Percentiles rank a stretch among this genome's conserved stretches.
phyloP scores from a whole-genome alignment of 2,797 vertebrate species.

The Agapornis canus region DNA sequence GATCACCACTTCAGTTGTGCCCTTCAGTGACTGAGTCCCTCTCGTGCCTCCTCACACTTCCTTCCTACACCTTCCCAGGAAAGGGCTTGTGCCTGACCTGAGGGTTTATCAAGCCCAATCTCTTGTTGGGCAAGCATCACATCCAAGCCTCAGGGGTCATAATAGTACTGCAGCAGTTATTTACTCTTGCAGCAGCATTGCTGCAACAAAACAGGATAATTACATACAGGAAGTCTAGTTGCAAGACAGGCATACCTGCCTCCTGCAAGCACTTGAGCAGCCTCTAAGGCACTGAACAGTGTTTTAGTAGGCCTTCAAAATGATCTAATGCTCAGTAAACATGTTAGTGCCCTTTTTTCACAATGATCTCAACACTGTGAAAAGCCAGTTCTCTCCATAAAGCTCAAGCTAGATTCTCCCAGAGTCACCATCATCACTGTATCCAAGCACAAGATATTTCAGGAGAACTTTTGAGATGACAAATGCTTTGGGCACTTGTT shows the following conservation, averaged over 20 bases:
- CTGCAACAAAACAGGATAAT: too few species aligned
- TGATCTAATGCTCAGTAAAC: background rate
- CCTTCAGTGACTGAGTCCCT: background rate
- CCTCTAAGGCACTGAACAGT: background rate
- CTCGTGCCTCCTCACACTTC: background rate
- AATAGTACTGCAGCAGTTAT: background rate
- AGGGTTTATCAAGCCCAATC: background rate
- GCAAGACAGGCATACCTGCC: background rate
- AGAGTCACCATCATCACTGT: background rate
- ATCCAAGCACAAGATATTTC: background rate
- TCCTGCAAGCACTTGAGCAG: background rate
- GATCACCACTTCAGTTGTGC: background rate
- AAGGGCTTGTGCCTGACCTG: fast-evolving
- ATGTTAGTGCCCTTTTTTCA: background rate
- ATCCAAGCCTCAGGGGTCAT: background rate
- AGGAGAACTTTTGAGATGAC: background rate
- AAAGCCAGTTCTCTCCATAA: background rate
- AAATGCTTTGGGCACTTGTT: background rate
- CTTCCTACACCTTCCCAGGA: background rate
- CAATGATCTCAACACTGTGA: background rate
- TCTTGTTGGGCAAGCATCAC: background rate
- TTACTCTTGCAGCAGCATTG: background rate
- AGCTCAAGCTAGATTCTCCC: background rate
- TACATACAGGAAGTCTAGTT: background rate
- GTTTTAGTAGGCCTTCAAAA: background rate